These are phyloP conservation scores for Drosophila guanche DNA, from an alignment of 1,140 invertebrate species.

Conservation along the genomic window DNA sequence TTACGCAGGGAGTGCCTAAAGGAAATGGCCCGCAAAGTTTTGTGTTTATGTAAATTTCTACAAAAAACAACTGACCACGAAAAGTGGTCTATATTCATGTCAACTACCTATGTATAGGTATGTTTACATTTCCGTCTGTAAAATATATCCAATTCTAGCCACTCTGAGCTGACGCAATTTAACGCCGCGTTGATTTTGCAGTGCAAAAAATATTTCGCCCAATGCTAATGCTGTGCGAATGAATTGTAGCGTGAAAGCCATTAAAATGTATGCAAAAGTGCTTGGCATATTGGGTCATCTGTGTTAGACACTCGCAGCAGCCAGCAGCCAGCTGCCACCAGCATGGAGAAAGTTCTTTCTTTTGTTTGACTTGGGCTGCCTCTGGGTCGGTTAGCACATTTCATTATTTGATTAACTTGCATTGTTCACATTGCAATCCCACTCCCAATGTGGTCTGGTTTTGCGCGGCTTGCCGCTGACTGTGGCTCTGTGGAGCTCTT, in stretches of 20 bases:
- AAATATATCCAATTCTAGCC: slow-evolving; percentile 21
- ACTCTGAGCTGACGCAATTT: slow-evolving; percentile 70
- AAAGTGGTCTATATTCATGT: slow-evolving; percentile 4
- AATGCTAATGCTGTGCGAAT: slow-evolving; percentile 34
- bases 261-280: slow-evolving; percentile 77
- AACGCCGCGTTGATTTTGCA: slow-evolving; percentile 60
- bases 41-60: slow-evolving; percentile 58
- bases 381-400: slow-evolving; percentile 59
- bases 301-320: slow-evolving; percentile 17
- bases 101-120: background rate
- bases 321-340: background rate
- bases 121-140: background rate
- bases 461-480: slow-evolving; percentile 7
- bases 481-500: slow-evolving; percentile 4
- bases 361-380: slow-evolving; percentile 49
- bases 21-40: slow-evolving; percentile 34
- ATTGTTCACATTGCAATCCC: slow-evolving; percentile 69
- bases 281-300: slow-evolving; percentile 70
- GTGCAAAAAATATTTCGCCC: slow-evolving; percentile 75
- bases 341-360: slow-evolving; percentile 73
- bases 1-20: background rate
- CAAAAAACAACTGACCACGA: slow-evolving; percentile 38
- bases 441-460: no score
- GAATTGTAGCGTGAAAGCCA: slow-evolving; percentile 74
- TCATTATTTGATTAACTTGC: slow-evolving; percentile 81